Percentiles rank a stretch among this genome's conserved stretches.
Evolutionary conservation across 1,140 invertebrate species (phyloP).

Genomic region (Ostrea edulis): DNA sequence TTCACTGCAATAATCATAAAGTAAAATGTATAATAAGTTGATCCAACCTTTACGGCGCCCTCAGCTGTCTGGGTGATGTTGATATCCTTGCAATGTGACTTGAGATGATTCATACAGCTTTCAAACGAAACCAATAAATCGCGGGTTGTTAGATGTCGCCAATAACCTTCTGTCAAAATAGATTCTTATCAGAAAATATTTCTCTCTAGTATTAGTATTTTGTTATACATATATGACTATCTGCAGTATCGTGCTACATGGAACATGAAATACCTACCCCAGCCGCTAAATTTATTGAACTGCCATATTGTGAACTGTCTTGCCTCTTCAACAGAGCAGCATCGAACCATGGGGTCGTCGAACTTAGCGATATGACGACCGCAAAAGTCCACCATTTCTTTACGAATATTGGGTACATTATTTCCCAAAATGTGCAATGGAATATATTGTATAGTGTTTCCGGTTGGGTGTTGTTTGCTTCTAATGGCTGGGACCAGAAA

Average conservation of each 20-base stretch:
- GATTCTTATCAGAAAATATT: not conserved
- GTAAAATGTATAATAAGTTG: too few relatives aligned
- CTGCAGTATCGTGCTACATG: too few relatives aligned
- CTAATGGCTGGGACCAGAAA: not conserved
- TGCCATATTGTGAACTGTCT: not conserved
- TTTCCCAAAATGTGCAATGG: slow-evolving; percentile 6
- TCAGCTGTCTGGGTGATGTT: not conserved
- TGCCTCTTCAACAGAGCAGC: slow-evolving; percentile 3
- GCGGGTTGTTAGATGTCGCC: slow-evolving; percentile 21
- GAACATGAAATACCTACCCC: not conserved
- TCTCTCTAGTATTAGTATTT: too few relatives aligned
- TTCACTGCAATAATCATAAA: too few relatives aligned
- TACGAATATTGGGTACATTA: not conserved
- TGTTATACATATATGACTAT: too few relatives aligned
- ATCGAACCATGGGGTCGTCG: not conserved
- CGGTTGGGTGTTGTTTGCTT: not conserved
- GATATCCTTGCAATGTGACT: not conserved
- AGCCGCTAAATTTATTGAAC: not conserved
- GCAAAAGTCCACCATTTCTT: not conserved
- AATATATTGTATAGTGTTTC: not conserved
- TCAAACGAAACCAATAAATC: not conserved
- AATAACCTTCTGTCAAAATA: slow-evolving; percentile 6
- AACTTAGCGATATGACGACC: not conserved
- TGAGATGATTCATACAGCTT: not conserved
- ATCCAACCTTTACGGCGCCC: not conserved